Conservation (phyloP, 2,888 invertebrate genomes). For the Drosophila niveifrons region DNA sequence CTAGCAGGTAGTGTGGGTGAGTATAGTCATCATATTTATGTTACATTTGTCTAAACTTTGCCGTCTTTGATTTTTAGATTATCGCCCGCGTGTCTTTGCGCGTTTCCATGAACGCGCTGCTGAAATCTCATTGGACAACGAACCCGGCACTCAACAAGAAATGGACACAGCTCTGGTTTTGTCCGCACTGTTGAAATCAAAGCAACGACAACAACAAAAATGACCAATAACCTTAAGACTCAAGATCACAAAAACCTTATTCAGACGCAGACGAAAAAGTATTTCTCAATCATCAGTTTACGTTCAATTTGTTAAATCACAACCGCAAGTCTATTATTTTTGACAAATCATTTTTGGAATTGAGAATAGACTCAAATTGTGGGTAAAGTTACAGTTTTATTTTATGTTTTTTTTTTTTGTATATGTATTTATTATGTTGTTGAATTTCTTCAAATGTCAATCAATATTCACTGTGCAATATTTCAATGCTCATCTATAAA, state of each 20-base stretch:
- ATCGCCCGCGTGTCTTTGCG: conserved; percentile 95
- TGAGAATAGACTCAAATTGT: conserved; percentile 10
- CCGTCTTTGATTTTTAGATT: conserved; percentile 87
- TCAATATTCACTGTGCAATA: conserved; percentile 56
- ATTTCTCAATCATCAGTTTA: conserved; percentile 23
- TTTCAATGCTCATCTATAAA: conserved; percentile 53
- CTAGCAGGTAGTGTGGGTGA: conserved; percentile 88
- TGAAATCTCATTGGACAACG: conserved; percentile 95
- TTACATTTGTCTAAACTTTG: not conserved
- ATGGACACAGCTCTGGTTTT: conserved; percentile 96
- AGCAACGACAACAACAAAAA: conserved; percentile 69
- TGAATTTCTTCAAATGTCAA: conserved; percentile 25
- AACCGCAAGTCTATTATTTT: conserved; percentile 6
- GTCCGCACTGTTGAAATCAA: conserved; percentile 90
- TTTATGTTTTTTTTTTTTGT: conserved; percentile 33
- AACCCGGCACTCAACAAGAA: conserved; percentile 94
- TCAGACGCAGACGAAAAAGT: conserved; percentile 24
- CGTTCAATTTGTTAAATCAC: conserved; percentile 12
- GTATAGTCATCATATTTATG: conserved; percentile 5
- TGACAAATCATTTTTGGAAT: not conserved
- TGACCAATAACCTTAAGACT: conserved; percentile 35
- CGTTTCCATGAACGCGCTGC: conserved; percentile 93
- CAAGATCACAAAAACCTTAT: conserved; percentile 29
- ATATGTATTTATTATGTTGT: conserved; percentile 26
- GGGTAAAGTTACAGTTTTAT: conserved; percentile 38